These are phyloP conservation scores for Leptocoma aspasia DNA, from an alignment of 2,113 vertebrate genomes.

Conservation along the genomic window DNA sequence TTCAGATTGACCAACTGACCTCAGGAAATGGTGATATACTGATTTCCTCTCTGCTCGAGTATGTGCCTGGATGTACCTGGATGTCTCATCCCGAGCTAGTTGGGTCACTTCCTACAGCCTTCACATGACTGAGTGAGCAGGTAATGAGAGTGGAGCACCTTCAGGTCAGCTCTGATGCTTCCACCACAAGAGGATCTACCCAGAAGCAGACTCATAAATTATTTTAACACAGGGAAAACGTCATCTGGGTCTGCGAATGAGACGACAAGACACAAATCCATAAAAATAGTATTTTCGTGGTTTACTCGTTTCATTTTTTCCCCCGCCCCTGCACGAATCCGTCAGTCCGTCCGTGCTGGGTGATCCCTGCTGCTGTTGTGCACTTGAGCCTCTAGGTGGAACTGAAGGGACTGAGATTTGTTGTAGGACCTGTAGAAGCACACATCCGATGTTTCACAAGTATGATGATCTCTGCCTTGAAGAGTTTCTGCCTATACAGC, in stretches of 20 bases:
- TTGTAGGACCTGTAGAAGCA: background rate
- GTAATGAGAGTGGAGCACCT: background rate
- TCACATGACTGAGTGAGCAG: rapidly evolving
- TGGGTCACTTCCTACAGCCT: background rate
- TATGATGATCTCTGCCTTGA: background rate
- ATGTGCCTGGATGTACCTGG: background rate
- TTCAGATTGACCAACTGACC: background rate
- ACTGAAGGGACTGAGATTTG: constrained; percentile 22
- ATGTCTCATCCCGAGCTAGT: background rate
- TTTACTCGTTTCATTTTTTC: background rate
- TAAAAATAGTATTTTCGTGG: background rate
- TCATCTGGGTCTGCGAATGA: background rate
- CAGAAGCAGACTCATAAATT: background rate
- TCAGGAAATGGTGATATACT: background rate
- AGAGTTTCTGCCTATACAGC: background rate
- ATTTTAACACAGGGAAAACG: background rate
- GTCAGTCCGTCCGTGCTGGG: rapidly evolving
- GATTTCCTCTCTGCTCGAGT: background rate
- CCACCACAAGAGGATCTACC: background rate
- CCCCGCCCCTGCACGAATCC: rapidly evolving
- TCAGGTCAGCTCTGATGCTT: background rate
- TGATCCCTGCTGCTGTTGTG: background rate
- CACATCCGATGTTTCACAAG: background rate
- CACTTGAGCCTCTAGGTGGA: constrained; percentile 37
- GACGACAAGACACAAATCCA: background rate